Evolutionary conservation across 2,113 vertebrate genomes (phyloP), one percentile per base, ranked within the genome.

Genomic region (Cyrtonyx montezumae): DNA sequence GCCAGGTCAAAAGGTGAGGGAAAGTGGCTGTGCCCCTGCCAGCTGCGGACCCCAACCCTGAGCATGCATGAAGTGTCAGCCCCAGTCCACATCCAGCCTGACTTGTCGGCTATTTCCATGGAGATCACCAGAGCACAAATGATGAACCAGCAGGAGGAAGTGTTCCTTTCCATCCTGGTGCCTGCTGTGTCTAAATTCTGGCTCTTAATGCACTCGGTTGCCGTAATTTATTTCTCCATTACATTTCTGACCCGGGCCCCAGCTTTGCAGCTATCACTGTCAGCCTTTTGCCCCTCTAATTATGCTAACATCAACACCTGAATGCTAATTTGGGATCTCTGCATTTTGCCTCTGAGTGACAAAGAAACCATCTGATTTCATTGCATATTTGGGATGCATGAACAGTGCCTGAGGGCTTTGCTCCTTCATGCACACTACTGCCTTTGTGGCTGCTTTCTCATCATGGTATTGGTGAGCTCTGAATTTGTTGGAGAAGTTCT

Each of bases 171-270:
- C 81, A 70, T 36, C 65, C 26, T 75, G 65, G 11, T 69, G 69
- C 51, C 91, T 84, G 58, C 84, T 90, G 88, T 66, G 42, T 90
- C 80, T 65, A 18, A 91, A 90, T 84, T 43, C 89, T 43, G 37
- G 46, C 75, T 93, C 91, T 84, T 85, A 95, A 90, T 11, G 25
- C 3, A 11, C 91, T 95, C 75, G 75, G 87, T 91, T 89, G 86
- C 79, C 18, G n/a, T 97, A 95, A 97, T 97, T 96, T 94, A 92
- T 98, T 97, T 96, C 92, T 95, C 91, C 77, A 88, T 95, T 95
- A 91, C 74, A 73, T 93, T 95, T 94, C 91, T 92, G 91, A 95
- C 91, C 80, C 2, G 26, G 63, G 42, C 77, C 75, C 77, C 49
- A 63, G 59, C 88, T 87, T 91, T 75, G 66, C 32, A 79, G 85